Evolutionary conservation across 2,797 vertebrate species (phyloP).

Genomic region (Gambusia yucatana): DNA sequence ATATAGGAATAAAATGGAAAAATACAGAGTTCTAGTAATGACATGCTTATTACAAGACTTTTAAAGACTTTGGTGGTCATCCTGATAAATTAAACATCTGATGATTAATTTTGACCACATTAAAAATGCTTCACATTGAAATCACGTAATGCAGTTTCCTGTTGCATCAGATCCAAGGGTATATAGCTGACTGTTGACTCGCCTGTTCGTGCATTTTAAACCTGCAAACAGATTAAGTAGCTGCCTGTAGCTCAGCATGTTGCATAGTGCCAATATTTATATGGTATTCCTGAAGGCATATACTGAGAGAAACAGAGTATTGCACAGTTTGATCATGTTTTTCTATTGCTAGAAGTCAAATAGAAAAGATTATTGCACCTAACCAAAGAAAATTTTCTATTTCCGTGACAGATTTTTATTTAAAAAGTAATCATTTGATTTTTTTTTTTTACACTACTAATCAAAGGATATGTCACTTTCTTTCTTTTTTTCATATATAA

Average conservation of each 20-base stretch:
- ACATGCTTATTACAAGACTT: background rate
- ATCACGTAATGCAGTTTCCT: background rate
- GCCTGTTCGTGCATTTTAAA: background rate
- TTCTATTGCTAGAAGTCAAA: background rate
- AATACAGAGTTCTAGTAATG: background rate
- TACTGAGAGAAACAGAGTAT: background rate
- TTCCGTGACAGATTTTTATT: background rate
- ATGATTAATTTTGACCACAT: background rate
- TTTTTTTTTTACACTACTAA: background rate
- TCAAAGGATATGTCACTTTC: background rate
- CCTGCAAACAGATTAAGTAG: slow-evolving; percentile 1
- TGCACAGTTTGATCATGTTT: background rate
- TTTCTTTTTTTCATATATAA: background rate
- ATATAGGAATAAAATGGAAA: background rate
- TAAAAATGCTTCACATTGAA: background rate
- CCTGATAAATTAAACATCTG: background rate
- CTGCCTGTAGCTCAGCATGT: background rate
- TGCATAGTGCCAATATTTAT: background rate
- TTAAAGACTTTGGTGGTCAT: background rate
- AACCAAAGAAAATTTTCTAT: background rate
- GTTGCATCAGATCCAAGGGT: background rate
- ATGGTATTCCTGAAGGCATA: background rate
- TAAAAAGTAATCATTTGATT: background rate
- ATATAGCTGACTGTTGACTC: background rate
- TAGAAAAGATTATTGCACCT: background rate